These are phyloP conservation scores for Sebastes itinus DNA, from an alignment of 2,797 vertebrate genomes.

Conservation along the genomic window DNA sequence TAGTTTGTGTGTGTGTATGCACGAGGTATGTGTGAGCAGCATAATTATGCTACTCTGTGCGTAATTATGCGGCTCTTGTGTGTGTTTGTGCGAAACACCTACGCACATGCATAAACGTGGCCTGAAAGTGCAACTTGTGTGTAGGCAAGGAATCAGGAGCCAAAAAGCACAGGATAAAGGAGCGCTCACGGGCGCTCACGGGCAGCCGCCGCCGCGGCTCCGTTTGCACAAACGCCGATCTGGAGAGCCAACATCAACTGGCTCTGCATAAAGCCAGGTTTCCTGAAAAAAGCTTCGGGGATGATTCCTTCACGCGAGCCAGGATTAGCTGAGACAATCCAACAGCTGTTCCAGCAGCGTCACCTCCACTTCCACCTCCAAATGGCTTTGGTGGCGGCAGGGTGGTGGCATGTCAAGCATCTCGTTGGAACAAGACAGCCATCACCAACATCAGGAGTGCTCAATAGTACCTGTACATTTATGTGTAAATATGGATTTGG, in stretches of 20 bases:
- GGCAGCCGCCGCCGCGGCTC: conserved; percentile 13
- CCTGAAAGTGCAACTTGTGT: conserved; percentile 29
- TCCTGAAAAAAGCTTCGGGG: conserved; percentile 68
- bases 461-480: neutral
- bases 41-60: conserved; percentile 52
- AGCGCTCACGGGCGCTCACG: conserved; percentile 23
- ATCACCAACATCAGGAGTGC: neutral
- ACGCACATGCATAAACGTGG: conserved; percentile 50
- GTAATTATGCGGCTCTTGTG: conserved; percentile 47
- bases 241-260: conserved; percentile 49
- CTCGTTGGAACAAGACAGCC: neutral
- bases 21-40: conserved; percentile 31
- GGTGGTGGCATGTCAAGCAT: neutral
- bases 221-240: conserved; percentile 58
- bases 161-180: conserved; percentile 58
- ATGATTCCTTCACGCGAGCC: conserved; percentile 59
- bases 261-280: conserved; percentile 56
- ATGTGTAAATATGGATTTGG: too few relatives aligned
- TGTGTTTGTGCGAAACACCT: conserved; percentile 56
- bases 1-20: conserved; percentile 27
- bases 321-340: conserved; percentile 66
- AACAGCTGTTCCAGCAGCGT: conserved; percentile 22
- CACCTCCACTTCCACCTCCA: conserved; percentile 2
- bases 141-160: conserved; percentile 37
- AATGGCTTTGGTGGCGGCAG: neutral